Base-by-base conservation (phyloP, 2,113 vertebrate genomes). In the Nycticryphes semicollaris region DNA sequence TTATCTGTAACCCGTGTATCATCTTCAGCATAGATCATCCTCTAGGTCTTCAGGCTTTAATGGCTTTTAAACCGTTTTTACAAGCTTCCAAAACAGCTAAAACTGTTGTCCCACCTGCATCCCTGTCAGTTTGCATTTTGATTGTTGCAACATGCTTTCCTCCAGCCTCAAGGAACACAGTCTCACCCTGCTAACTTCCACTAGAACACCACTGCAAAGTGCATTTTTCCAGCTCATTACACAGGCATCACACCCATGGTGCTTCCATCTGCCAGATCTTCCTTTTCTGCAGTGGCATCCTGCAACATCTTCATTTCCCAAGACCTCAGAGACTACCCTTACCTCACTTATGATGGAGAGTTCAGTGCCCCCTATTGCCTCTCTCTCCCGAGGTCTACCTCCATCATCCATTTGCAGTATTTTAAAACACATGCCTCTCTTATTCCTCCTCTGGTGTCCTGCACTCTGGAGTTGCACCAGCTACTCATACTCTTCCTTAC, bases 151-250 rank as follows among this genome's bases (percentile, higher is more conserved):
- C 39, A 20, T 12, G 56, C 35, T 84, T 45, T 72, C 48, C 35
- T 78, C 19, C 3, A 48, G 30, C 73, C 45, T 48, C 12, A 8
- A 75, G 69, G 41, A 62, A 11, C 14, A 19, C 23, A 47, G 43
- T 15, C 78, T 37, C 77, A 59, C 50, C 31, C 45, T 9, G 13
- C 53, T 48, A 86, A 45, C 10, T 54, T 83, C 54, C 22, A 33
- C 53, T 47, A 87, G 22, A 89, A 43, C 30, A 76, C 6, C 7
- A 31, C 31, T 9, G 21, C 74, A 45, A 74, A 79, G 35, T 11
- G 51, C 56, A 12, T 95, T 97, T 96, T 95, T 87, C 91, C 45
- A 69, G 66, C 45, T 89, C 70, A 31, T 94, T 96, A 87, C 77
- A 56, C 66, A 3, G 6, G 82, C 30, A 21, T 28, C 63, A 63